Evolutionary conservation across 2,888 invertebrate species (phyloP), one percentile per base, ranked within the genome.

Genomic region (Selenia dentaria): DNA sequence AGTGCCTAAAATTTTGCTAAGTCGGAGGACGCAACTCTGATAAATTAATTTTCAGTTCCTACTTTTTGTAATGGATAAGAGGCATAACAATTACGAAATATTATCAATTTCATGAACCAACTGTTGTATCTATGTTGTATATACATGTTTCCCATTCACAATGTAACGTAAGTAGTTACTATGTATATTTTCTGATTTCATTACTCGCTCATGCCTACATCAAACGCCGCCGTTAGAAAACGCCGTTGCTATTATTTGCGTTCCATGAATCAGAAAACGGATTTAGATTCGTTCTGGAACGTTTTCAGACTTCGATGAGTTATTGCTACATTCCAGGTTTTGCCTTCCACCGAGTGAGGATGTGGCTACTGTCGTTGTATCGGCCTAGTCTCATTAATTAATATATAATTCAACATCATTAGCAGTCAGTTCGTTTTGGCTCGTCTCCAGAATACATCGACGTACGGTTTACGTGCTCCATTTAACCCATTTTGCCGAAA

Each of bases 401-500:
- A 37, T 37, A 22, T 37, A 73, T 63, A 80, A 74, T 64, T 69
- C 62, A 67, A 64, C 64, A 71, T 78, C 73, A 75, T 78, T 77
- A 77, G 64, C 66, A 62, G 60, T 60, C 68, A 65, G 64, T 64
- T 62, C 44, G 57, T 56, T 51, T 74, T 86, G 86, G 87, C 81
- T 24, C 18, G 22, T 18, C 12, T 74, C 86, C 87, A 87, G 67
- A 55, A 59, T 64, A 67, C 70, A 70, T 69, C 66, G 69, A 59
- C 57, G 58, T 61, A 70, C 65, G 61, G 68, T 69, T 70, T 74
- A 74, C 69, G 67, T 59, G 65, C 62, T 70, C 72, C 66, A 63
- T 74, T 79, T 83, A 84, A 83, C 84, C 82, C 73, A 81, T 74
- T 79, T 83, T 62, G 68, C 70, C 62, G 51, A 62, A 63, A 64